A percentile compares a stretch with the other conserved stretches of the same genome.
These are phyloP conservation scores for Helicoverpa zea DNA, from an alignment of 1,140 invertebrate genomes.

Conservation along the genomic window DNA sequence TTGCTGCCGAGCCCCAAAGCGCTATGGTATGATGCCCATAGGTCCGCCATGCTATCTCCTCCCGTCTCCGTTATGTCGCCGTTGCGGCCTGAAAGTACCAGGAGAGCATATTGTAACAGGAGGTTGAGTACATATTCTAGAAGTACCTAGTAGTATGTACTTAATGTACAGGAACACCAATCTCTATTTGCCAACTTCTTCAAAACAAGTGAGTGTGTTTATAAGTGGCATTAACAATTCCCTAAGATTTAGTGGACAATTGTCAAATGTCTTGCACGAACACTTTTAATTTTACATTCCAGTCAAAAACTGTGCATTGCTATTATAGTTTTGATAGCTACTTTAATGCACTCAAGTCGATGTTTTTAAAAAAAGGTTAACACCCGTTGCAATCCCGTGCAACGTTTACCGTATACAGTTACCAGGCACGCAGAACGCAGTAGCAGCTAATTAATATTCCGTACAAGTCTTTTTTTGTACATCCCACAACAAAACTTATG, in stretches of 20 bases:
- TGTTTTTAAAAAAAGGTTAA: background rate
- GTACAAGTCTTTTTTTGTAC: constrained; percentile 21
- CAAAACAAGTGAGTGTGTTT: too few species aligned
- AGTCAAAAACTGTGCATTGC: too few species aligned
- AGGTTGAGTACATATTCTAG: background rate
- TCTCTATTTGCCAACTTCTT: too few species aligned
- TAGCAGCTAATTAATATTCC: constrained; percentile 30
- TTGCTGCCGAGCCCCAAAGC: constrained; percentile 89
- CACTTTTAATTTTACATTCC: too few species aligned
- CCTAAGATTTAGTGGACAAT: too few species aligned
- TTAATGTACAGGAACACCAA: too few species aligned
- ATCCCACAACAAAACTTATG: constrained; percentile 23
- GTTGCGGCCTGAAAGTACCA: constrained; percentile 83
- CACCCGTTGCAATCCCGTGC: background rate
- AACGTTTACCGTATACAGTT: background rate
- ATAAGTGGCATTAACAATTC: too few species aligned
- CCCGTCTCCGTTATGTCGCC: constrained; percentile 84
- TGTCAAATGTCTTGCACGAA: too few species aligned
- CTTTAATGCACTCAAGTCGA: too few species aligned
- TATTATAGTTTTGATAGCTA: too few species aligned
- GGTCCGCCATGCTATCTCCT: constrained; percentile 91
- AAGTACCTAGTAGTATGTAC: too few species aligned
- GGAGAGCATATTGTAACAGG: constrained; percentile 25
- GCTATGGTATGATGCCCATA: constrained; percentile 93
- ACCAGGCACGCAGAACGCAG: constrained; percentile 22